Conservation (phyloP, 2,113 vertebrate genomes). For the Dipodomys spectabilis region DNA sequence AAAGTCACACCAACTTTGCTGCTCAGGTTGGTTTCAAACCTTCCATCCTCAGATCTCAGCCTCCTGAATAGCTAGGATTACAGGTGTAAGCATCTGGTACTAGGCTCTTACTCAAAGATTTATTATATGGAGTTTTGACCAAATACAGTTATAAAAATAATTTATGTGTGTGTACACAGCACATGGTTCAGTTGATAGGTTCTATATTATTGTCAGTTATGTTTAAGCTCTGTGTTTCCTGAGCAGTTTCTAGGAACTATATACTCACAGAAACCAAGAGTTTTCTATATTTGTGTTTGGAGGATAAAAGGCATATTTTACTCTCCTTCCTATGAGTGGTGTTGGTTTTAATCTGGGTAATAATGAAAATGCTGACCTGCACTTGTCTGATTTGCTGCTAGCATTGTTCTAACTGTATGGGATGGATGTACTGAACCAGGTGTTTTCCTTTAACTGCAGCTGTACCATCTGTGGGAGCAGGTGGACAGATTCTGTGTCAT, state of each 20-base stretch:
- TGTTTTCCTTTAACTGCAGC: slow-evolving; percentile 81
- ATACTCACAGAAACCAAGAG: no score
- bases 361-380: neutral
- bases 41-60: no score
- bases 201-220: no score
- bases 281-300: slow-evolving; percentile 48
- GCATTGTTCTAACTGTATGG: slow-evolving; percentile 34
- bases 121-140: no score
- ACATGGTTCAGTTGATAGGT: no score
- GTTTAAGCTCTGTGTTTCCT: no score
- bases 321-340: neutral
- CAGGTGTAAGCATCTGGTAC: no score
- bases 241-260: no score
- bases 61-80: neutral
- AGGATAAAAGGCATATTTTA: slow-evolving; percentile 49
- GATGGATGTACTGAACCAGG: slow-evolving; percentile 73
- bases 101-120: no score
- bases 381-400: neutral
- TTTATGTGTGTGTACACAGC: no score
- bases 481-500: slow-evolving; percentile 68
- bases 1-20: no score
- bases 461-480: slow-evolving; percentile 84
- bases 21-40: neutral
- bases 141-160: no score
- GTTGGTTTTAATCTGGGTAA: neutral